These are phyloP conservation scores for Hemicordylus capensis DNA, from an alignment of 2,113 vertebrate species.

Conservation along the genomic window DNA sequence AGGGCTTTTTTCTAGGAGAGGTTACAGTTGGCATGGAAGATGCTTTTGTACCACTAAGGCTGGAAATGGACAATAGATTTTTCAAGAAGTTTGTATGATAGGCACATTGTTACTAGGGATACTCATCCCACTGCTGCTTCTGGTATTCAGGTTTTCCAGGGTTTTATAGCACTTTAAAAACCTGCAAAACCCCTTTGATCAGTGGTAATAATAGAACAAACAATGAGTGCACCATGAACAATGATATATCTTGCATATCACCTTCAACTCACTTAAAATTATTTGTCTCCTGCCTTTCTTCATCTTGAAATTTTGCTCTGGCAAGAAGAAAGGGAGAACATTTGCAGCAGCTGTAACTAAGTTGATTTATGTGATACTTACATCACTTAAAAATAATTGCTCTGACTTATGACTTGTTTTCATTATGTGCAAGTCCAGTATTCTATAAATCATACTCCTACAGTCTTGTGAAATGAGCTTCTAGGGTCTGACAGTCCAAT, in stretches of 20 bases:
- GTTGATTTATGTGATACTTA: not conserved
- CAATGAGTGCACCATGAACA: not conserved
- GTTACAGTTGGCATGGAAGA: too few species aligned
- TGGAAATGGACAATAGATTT: too few species aligned
- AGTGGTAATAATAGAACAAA: too few species aligned
- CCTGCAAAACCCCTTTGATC: not conserved
- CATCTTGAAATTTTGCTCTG: not conserved
- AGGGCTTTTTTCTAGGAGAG: too few species aligned
- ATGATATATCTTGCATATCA: not conserved
- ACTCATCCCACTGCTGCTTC: not conserved
- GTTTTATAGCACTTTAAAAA: not conserved
- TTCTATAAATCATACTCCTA: slow-evolving; percentile 5
- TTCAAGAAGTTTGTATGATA: not conserved
- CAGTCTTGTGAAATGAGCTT: not conserved
- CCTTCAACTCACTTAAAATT: not conserved
- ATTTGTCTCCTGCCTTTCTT: not conserved
- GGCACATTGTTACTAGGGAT: not conserved
- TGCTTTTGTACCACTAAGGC: too few species aligned
- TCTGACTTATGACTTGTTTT: slow-evolving; percentile 39
- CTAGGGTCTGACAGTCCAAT: not conserved
- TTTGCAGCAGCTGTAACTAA: not conserved
- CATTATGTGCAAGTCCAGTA: not conserved
- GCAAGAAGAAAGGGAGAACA: not conserved
- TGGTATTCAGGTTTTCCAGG: not conserved
- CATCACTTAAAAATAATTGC: slow-evolving; percentile 30